These are phyloP conservation scores for Gila orcuttii DNA, from an alignment of 2,113 vertebrate genomes.

Conservation along the genomic window DNA sequence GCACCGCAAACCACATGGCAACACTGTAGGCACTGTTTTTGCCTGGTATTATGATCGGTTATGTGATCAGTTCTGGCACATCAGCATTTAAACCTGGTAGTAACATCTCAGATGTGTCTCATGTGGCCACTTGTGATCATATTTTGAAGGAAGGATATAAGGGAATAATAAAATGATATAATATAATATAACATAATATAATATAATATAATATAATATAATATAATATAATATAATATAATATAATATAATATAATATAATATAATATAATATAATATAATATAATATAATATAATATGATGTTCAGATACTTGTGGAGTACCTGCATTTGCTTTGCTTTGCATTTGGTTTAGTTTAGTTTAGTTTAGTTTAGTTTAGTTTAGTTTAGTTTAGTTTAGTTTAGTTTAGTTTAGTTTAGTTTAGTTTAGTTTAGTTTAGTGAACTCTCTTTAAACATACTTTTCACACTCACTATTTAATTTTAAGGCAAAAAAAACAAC, in stretches of 20 bases:
- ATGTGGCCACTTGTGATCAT: background rate
- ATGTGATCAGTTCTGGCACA: background rate
- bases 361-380: background rate
- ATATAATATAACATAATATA: no score
- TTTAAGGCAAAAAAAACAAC: background rate
- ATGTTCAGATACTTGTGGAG: no score
- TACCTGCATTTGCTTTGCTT: no score
- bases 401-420: background rate
- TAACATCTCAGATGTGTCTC: background rate
- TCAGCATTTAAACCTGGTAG: background rate
- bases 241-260: no score
- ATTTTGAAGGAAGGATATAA: background rate
- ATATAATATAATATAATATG: no score
- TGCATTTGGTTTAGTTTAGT: no score
- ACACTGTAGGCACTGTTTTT: background rate
- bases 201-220: no score
- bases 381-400: background rate
- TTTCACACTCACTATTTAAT: background rate
- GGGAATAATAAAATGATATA: background rate
- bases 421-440: background rate
- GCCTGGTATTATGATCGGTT: background rate
- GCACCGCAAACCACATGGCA: background rate
- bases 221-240: no score
- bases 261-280: no score
- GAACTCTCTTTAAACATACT: background rate